Evolutionary conservation across 2,113 vertebrate species (phyloP).

Genomic region (Xenopus laevis): DNA sequence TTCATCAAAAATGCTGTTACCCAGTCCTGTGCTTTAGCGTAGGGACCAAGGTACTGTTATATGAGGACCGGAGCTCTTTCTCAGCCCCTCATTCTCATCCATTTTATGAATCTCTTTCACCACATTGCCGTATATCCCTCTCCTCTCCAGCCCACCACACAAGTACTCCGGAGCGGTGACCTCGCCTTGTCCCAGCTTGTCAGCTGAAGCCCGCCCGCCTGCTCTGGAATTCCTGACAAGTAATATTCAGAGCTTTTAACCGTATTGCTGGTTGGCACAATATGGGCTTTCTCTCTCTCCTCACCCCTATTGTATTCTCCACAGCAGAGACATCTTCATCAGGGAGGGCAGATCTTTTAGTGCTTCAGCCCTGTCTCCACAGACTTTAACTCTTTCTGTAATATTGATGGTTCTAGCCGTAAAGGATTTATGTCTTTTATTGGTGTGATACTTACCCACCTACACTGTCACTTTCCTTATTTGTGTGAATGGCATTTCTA

Average conservation of each 20-base stretch:
- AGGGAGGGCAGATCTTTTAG: neutral
- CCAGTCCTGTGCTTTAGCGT: no score
- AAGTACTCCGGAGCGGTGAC: slow-evolving; percentile 60
- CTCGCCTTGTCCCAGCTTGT: slow-evolving; percentile 54
- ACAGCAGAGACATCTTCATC: neutral
- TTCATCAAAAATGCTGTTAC: no score
- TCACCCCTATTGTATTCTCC: neutral
- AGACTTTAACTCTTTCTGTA: neutral
- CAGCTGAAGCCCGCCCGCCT: slow-evolving; percentile 61
- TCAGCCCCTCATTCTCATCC: neutral
- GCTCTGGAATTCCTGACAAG: slow-evolving; percentile 59
- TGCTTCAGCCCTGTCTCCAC: neutral
- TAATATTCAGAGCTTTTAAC: slow-evolving; percentile 57
- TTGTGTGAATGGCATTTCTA: neutral
- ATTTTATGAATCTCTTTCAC: neutral
- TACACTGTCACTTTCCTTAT: neutral
- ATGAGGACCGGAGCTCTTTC: neutral
- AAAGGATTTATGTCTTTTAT: no score
- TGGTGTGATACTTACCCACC: no score
- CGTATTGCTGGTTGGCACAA: slow-evolving; percentile 6
- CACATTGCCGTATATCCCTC: neutral
- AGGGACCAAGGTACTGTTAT: no score
- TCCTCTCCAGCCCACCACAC: neutral
- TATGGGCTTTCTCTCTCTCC: neutral
- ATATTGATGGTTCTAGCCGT: neutral